A percentile compares a stretch with the other conserved stretches of the same genome.
phyloP scores from a whole-genome alignment of 1,140 invertebrate genomes.

The Cotesia vestalis region DNA sequence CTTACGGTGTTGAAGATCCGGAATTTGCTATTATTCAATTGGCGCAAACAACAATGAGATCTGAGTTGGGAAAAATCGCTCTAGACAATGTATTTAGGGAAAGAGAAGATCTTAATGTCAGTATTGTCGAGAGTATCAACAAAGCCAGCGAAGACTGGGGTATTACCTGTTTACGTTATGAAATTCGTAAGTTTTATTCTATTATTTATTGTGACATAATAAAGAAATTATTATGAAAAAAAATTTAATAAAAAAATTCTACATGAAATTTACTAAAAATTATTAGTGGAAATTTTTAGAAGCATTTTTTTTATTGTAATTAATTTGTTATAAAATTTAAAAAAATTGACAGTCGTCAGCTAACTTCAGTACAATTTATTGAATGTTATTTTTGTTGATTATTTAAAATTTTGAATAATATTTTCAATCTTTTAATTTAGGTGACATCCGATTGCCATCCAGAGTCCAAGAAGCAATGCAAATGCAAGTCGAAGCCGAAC shows the following conservation, averaged over 20 bases:
- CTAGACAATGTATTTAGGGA: constrained; percentile 97
- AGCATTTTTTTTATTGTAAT: too few species aligned
- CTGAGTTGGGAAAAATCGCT: constrained; percentile 97
- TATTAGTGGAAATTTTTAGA: too few species aligned
- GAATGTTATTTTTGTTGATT: not conserved
- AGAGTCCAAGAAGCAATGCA: constrained; percentile 99
- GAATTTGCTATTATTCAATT: constrained; percentile 99
- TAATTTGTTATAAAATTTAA: too few species aligned
- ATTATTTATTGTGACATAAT: too few species aligned
- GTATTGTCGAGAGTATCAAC: constrained; percentile 96
- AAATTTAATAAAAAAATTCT: too few species aligned
- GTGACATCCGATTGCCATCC: constrained; percentile 90
- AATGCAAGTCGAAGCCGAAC: constrained; percentile 99
- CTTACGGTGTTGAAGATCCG: constrained; percentile 99
- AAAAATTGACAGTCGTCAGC: too few species aligned
- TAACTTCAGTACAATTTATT: too few species aligned
- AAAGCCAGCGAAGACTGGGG: constrained; percentile 99
- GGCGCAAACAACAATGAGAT: constrained; percentile 99
- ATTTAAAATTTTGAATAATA: not conserved
- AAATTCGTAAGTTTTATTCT: constrained; percentile 84
- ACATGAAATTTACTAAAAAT: too few species aligned
- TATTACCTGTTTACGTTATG: constrained; percentile 95
- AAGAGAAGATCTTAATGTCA: constrained; percentile 94
- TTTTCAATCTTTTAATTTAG: constrained; percentile 62
- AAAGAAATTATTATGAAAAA: too few species aligned